Evolutionary conservation across 2,113 vertebrate genomes (phyloP), one percentile per base, ranked within the genome.

Genomic region (Sisor rabdophorus): DNA sequence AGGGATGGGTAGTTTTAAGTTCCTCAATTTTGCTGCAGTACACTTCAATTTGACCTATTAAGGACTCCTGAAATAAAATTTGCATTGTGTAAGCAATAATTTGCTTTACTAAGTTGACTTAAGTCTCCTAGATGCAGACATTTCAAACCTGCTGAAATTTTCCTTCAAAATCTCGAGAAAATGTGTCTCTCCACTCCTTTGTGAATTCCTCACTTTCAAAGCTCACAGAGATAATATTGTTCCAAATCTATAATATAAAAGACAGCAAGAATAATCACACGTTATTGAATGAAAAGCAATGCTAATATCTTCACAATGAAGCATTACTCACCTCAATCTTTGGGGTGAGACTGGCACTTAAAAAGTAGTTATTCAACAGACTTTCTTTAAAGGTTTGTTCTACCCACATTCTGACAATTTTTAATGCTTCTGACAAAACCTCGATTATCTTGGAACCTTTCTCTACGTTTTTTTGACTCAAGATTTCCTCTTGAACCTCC

Each of bases 131-230:
- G 6, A 58, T 55, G 55, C 11, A 12, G 4, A 54, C 50, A 36
- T 19, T 50, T 24, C 24, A 28, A 86, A 98, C 96, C 93, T 90
- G 77, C 67, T 91, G 91, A 83, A 95, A 90, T 47, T 93, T 94
- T 2, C 82, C 91, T 84, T 93, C 84, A 87, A 98, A 85, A 79
- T 95, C 92, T 24, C 0, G 44, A 12, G 90, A 88, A 40, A 98
- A 83, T 0, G 60, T 88, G 1, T 24, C 55, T 79, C 71, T 93
- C 96, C 96, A 98, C 1, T 8, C 56, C 60, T 74, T 73, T 19
- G 88, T 91, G 71, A 87, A 89, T 0, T 84, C 47, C 2, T 89
- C 77, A 40, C 69, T 83, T 22, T 89, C 88, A 82, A 96, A 96
- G 15, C 50, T n/a, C 30, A 95, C 85, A 1, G 69, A 88, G 19